These are phyloP conservation scores for Notodonta dromedarius DNA, from an alignment of 2,888 invertebrate species.

Conservation along the genomic window DNA sequence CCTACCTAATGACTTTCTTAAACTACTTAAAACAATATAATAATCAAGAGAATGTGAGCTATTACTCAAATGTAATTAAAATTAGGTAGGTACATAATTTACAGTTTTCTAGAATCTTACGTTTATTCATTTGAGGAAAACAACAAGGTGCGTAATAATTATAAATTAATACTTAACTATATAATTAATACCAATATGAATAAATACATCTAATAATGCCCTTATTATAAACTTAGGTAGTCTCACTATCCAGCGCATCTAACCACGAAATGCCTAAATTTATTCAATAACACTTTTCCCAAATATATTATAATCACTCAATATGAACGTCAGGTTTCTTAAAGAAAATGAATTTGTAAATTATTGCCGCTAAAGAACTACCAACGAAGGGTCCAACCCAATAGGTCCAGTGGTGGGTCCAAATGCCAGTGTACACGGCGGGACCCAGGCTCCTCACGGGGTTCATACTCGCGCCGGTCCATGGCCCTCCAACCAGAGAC, in stretches of 20 bases:
- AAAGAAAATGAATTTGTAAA: constrained; percentile 61
- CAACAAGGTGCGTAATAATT: no score
- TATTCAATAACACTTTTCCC: neutral
- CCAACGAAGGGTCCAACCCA: constrained; percentile 86
- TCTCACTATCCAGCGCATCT: neutral
- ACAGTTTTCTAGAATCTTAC: no score
- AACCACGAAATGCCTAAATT: neutral
- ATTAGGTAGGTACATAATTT: no score
- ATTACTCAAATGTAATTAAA: no score
- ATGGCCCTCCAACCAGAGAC: constrained; percentile 87
- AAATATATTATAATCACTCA: neutral
- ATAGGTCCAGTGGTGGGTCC: constrained; percentile 88
- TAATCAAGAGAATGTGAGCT: no score
- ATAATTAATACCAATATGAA: no score
- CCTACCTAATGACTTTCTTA: no score
- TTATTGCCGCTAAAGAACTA: constrained; percentile 52
- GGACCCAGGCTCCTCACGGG: constrained; percentile 89
- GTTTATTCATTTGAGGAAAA: no score
- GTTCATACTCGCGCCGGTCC: constrained; percentile 90
- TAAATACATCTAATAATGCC: no score
- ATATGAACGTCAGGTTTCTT: constrained; percentile 7
- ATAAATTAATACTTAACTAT: no score
- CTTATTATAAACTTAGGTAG: neutral
- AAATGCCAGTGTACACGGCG: constrained; percentile 87
- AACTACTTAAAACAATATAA: no score